Conservation (phyloP, 2,113 vertebrate species). For the Pluvialis apricaria region DNA sequence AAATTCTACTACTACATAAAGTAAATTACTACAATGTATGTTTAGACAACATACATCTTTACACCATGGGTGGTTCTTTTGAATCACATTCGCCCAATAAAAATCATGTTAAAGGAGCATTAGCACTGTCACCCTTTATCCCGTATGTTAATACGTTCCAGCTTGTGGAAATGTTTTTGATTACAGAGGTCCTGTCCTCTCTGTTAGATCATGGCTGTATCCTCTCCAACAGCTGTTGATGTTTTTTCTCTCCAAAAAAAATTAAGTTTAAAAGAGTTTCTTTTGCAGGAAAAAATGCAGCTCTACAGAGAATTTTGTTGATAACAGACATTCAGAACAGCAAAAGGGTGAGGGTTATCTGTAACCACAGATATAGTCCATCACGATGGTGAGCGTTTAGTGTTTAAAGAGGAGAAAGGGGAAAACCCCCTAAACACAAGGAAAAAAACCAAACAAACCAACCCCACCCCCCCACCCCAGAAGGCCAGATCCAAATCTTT, state of each 20-base stretch:
- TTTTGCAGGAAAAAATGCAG: neutral
- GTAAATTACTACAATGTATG: neutral
- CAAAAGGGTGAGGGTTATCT: neutral
- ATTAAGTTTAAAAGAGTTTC: neutral
- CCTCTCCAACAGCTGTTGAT: conserved; percentile 49
- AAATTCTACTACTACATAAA: neutral
- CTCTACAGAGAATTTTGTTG: neutral
- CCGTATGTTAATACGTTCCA: conserved; percentile 37
- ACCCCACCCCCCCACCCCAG: neutral
- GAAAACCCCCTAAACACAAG: neutral
- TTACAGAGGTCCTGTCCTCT: conserved; percentile 44
- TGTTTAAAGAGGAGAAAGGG: neutral
- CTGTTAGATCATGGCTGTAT: conserved; percentile 46
- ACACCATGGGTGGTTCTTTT: conserved; percentile 21
- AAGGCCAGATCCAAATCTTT: neutral
- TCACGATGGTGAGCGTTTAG: neutral
- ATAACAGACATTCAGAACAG: neutral
- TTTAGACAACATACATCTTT: conserved; percentile 28
- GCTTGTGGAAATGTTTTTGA: conserved; percentile 56
- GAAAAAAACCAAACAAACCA: neutral
- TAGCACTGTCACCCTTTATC: conserved; percentile 45
- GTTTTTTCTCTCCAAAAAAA: neutral
- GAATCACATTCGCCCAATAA: conserved; percentile 36
- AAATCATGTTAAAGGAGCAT: conserved; percentile 37
- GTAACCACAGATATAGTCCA: neutral